phyloP scores from a whole-genome alignment of 2,113 vertebrate genomes.

The Eulacestoma nigropectus region DNA sequence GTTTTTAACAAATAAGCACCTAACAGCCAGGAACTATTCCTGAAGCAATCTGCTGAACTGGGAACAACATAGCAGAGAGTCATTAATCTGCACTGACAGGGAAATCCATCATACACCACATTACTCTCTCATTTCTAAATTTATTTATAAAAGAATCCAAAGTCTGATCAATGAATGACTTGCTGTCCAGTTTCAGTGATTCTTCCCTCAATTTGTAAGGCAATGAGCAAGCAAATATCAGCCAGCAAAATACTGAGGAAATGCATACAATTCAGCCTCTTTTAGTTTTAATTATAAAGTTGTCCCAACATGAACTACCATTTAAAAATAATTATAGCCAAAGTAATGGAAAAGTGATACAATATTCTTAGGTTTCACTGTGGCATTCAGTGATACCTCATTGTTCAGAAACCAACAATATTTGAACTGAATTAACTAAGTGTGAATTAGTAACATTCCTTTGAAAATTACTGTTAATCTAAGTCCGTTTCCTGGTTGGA shows the following conservation, averaged over 20 bases:
- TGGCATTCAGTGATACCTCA: neutral
- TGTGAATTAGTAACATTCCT: slow-evolving; percentile 20
- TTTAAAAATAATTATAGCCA: slow-evolving; percentile 32
- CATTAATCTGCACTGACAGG: slow-evolving; percentile 26
- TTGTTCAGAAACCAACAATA: slow-evolving; percentile 11
- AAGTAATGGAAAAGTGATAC: slow-evolving; percentile 21
- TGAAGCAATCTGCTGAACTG: neutral
- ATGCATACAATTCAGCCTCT: neutral
- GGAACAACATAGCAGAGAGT: neutral
- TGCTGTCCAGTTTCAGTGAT: neutral
- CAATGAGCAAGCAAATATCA: neutral
- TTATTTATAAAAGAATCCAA: neutral
- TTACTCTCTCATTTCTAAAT: neutral
- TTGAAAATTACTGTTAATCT: slow-evolving; percentile 8
- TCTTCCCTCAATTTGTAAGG: neutral
- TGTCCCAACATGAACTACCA: slow-evolving; percentile 9
- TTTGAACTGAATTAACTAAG: slow-evolving; percentile 15
- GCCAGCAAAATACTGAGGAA: neutral
- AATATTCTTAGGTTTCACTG: slow-evolving; percentile 3
- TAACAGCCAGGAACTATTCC: neutral
- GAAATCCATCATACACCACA: slow-evolving; percentile 34
- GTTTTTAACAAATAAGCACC: slow-evolving; percentile 17
- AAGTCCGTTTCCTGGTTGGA: neutral
- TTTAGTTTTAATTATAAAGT: slow-evolving; percentile 4
- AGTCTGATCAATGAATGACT: neutral